Evolutionary conservation across 2,113 vertebrate genomes (phyloP).

Genomic region (Pogona vitticeps): DNA sequence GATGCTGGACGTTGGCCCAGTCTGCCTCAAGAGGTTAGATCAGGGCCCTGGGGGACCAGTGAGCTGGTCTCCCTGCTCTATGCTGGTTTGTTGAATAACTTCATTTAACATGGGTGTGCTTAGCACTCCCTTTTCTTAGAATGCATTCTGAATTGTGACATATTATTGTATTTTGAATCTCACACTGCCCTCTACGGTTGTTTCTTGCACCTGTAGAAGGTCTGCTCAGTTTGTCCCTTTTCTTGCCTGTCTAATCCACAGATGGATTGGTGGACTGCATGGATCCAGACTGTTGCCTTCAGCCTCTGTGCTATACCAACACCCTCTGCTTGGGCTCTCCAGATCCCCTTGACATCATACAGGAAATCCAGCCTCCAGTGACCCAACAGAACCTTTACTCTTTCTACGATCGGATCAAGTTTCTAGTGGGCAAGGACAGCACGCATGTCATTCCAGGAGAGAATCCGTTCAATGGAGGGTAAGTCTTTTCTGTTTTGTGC

Average conservation of each 20-base stretch:
- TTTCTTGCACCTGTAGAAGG: not conserved
- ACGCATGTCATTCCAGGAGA: conserved; percentile 89
- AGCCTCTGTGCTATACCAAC: conserved; percentile 88
- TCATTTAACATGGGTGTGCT: too few species aligned
- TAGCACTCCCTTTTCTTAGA: too few species aligned
- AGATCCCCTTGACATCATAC: conserved; percentile 94
- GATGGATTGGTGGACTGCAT: conserved; percentile 96
- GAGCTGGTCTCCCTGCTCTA: too few species aligned
- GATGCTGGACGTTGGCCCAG: too few species aligned
- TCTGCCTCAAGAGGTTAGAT: too few species aligned
- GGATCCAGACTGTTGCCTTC: conserved; percentile 98
- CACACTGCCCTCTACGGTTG: too few species aligned
- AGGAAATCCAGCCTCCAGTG: conserved; percentile 87
- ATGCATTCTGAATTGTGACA: too few species aligned
- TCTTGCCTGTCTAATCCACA: conserved; percentile 61
- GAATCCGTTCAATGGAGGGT: conserved; percentile 94
- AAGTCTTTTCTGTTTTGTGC: conserved; percentile 64
- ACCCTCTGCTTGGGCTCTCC: conserved; percentile 92
- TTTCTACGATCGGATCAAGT: conserved; percentile 93
- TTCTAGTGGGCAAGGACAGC: conserved; percentile 93
- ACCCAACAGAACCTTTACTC: conserved; percentile 86
- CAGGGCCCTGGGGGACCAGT: too few species aligned
- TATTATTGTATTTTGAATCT: too few species aligned
- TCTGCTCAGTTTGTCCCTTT: conserved; percentile 40
- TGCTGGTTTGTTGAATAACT: too few species aligned